phyloP scores from a whole-genome alignment of 2,888 invertebrate genomes.

The Pristionchus mayeri region DNA sequence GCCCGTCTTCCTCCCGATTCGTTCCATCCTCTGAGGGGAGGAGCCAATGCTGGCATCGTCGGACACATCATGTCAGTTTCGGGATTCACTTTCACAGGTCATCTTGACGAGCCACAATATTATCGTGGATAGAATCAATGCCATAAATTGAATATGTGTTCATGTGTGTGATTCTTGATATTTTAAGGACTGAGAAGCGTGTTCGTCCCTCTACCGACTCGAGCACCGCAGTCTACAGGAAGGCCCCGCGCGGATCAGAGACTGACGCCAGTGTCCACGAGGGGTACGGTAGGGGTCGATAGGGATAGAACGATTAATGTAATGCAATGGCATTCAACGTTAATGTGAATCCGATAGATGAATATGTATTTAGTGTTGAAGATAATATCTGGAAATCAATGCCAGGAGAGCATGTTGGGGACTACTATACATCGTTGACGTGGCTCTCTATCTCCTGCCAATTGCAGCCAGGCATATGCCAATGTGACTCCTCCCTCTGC shows the following conservation, averaged over 20 bases:
- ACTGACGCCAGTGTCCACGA: constrained; percentile 36
- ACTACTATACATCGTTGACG: too few species aligned
- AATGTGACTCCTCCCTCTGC: constrained; percentile 48
- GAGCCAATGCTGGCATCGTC: constrained; percentile 27
- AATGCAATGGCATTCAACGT: too few species aligned
- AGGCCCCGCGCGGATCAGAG: constrained; percentile 38
- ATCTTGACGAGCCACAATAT: too few species aligned
- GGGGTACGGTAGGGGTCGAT: constrained; percentile 44
- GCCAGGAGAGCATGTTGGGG: too few species aligned
- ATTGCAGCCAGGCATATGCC: constrained; percentile 42
- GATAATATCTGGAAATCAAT: too few species aligned
- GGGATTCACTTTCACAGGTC: neutral
- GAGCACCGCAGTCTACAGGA: constrained; percentile 16
- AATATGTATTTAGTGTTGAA: too few species aligned
- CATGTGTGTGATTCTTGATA: neutral
- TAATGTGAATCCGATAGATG: too few species aligned
- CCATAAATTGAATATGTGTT: neutral
- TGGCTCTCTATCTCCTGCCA: too few species aligned
- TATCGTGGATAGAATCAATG: neutral
- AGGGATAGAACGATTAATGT: too few species aligned
- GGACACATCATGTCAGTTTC: constrained; percentile 35
- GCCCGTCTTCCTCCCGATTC: constrained; percentile 45
- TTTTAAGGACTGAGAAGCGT: constrained; percentile 35
- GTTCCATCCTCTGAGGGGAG: neutral
- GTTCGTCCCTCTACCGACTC: constrained; percentile 20